phyloP scores from a whole-genome alignment of 2,888 invertebrate genomes.

The Ametastegia equiseti region DNA sequence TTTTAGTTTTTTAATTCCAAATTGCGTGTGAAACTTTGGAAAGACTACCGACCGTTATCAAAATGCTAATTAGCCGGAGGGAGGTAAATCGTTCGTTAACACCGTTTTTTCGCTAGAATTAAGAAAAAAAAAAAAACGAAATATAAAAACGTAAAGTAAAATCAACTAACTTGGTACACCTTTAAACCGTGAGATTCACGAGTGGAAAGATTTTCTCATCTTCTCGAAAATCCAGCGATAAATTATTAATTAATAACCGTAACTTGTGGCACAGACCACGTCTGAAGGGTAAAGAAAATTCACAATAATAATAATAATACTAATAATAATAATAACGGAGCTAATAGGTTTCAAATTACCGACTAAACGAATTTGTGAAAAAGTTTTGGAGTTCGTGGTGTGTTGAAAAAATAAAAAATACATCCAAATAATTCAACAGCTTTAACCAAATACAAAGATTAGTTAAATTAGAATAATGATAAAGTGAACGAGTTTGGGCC shows the following conservation, averaged over 20 bases:
- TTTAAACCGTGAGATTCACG: too few species aligned
- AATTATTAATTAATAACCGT: neutral
- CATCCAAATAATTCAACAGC: neutral
- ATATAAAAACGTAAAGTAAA: too few species aligned
- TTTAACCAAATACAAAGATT: conserved; percentile 6
- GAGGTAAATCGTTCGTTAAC: neutral
- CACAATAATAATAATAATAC: too few species aligned
- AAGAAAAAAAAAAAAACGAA: neutral
- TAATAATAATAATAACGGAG: too few species aligned
- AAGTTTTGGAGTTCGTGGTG: neutral
- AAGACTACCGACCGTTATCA: neutral
- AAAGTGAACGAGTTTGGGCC: too few species aligned
- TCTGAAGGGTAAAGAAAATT: neutral
- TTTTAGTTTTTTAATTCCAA: conserved; percentile 1
- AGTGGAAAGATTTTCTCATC: neutral
- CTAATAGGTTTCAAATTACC: neutral
- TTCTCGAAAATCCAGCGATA: neutral
- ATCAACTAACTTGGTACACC: too few species aligned
- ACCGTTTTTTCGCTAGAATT: neutral
- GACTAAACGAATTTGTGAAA: neutral
- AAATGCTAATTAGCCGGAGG: neutral
- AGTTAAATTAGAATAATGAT: neutral
- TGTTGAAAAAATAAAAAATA: too few species aligned
- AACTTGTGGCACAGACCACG: neutral
- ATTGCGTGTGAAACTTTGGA: neutral